Conservation (phyloP, 2,113 vertebrate genomes). For the Pomatorhinus ruficollis region DNA sequence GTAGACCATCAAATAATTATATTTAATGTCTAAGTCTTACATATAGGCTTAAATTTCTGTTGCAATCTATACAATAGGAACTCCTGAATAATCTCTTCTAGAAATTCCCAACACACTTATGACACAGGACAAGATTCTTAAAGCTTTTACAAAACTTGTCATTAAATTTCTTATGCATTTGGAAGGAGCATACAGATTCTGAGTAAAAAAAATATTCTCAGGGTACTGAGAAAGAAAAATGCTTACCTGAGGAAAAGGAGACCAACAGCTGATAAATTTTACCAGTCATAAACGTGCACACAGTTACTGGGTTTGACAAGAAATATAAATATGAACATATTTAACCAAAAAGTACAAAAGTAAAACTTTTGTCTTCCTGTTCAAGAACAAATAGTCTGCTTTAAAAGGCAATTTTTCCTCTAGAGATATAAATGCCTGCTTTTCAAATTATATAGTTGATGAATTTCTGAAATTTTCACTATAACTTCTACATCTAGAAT, state of each 20-base stretch:
- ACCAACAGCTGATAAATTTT: neutral
- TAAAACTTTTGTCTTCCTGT: neutral
- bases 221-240: neutral
- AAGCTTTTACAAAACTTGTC: neutral
- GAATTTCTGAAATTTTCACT: neutral
- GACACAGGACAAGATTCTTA: neutral
- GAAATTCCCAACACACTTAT: neutral
- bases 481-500: neutral
- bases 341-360: neutral
- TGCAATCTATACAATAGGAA: neutral
- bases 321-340: neutral
- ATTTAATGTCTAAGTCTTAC: neutral
- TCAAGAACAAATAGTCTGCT: neutral
- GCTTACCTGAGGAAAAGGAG: neutral
- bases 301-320: neutral
- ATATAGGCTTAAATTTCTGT: neutral
- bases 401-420: neutral
- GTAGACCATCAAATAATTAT: neutral
- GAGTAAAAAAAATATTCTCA: accelerated
- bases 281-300: neutral
- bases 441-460: neutral
- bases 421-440: neutral
- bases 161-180: neutral
- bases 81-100: neutral
- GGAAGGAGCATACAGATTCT: neutral